Base-by-base conservation (phyloP, 2,797 vertebrate genomes). In the Zenarchopterus dispar region DNA sequence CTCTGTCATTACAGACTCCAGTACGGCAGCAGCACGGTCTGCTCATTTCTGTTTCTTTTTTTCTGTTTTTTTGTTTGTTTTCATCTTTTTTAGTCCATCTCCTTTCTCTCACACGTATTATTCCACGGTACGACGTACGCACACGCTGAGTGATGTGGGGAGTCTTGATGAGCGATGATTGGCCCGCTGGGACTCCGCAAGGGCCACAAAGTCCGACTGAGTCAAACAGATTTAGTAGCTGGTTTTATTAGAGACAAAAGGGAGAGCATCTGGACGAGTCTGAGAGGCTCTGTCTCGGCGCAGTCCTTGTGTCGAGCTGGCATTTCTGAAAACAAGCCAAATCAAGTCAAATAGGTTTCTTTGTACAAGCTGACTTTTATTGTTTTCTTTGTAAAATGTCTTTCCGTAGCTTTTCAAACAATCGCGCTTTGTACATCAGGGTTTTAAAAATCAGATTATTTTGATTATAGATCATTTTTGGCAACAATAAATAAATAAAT, bases 1-100 rank as follows among this genome's bases (percentile, higher is more conserved):
- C 75, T 91, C 90, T 93, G 88, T 92, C 88, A 91, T 93, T 93
- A 92, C 66, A 79, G 77, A 69, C 78, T 89, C 88, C 77, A 85
- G 84, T 78, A 78, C 84, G 75, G 78, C 76, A 78, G 84, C 75
- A 70, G 63, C 76, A 67, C 82, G 80, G 80, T 76, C 70, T 48
- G 80, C 46, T 61, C 36, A 23, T 60, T 24, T 60, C 49, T 70
- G 23, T 7, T 7, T 28, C 28, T 28, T 4, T 8, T 3, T 28
- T 4, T 28, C 4, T 28, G 28, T 28, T 4, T 58, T 69, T 39
- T 54, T 51, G 53, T 73, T 51, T 52, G 59, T 59, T n/a, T 64
- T 39, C 64, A 78, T 71, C 65, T 66, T 77, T 61, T 80, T 82
- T 71, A 84, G 83, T 86, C 84, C 88, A 83, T 55, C 82, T 84